phyloP scores from a whole-genome alignment of 1,140 invertebrate species.

The Panonychus citri region DNA sequence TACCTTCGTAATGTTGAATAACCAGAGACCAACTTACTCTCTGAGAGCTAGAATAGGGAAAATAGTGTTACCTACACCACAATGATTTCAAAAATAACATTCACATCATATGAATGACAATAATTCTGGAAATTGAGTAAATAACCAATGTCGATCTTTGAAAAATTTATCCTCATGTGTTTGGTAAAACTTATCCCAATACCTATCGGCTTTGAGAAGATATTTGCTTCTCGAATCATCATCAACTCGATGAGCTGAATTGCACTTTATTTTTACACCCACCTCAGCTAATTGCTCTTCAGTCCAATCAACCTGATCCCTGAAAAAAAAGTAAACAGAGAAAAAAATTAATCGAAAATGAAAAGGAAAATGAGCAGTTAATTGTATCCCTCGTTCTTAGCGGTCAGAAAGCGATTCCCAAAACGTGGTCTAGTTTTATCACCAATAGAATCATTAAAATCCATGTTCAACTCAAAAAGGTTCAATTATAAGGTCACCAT shows the following conservation, averaged over 20 bases:
- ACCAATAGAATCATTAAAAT: no score
- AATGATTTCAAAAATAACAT: conserved; percentile 36
- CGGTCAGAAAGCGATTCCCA: no score
- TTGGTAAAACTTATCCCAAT: conserved; percentile 85
- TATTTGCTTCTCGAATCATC: conserved; percentile 36
- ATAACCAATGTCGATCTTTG: conserved; percentile 93
- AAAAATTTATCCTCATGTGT: conserved; percentile 88
- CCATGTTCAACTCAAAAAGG: no score
- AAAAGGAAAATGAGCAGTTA: no score
- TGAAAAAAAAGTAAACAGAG: conserved; percentile 25
- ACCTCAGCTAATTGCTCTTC: conserved; percentile 51
- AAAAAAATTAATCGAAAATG: no score
- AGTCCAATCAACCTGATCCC: conserved; percentile 89
- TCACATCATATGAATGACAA: conserved; percentile 7
- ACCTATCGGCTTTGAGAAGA: conserved; percentile 49
- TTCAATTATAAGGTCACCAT: conserved; percentile 50
- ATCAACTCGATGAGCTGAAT: conserved; percentile 39
- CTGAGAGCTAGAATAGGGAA: conserved; percentile 71
- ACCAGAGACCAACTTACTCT: background rate
- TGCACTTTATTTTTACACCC: conserved; percentile 41
- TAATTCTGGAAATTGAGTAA: conserved; percentile 90
- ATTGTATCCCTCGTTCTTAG: no score
- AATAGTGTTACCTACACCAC: conserved; percentile 89
- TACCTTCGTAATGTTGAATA: background rate
- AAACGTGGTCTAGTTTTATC: no score